These are phyloP conservation scores for Brassicogethes aeneus DNA, from an alignment of 2,888 invertebrate species.

Conservation along the genomic window DNA sequence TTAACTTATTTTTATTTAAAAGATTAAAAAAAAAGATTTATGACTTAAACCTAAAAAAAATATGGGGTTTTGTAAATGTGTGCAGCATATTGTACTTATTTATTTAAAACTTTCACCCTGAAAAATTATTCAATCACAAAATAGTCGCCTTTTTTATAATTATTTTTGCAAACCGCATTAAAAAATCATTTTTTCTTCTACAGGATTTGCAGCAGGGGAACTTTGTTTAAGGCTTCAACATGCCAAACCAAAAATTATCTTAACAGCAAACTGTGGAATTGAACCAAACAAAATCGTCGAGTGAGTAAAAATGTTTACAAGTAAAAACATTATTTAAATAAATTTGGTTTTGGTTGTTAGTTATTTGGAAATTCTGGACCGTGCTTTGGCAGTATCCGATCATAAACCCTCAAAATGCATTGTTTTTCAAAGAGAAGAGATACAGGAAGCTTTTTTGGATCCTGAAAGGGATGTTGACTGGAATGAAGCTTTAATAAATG, in stretches of 20 bases:
- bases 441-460: constrained; percentile 50
- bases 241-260: constrained; percentile 70
- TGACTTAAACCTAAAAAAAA: too few relatives aligned
- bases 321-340: constrained; percentile 1
- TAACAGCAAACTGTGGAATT: constrained; percentile 77
- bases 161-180: too few relatives aligned
- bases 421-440: constrained; percentile 61
- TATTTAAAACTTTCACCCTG: too few relatives aligned
- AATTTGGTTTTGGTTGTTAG: constrained; percentile 33
- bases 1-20: too few relatives aligned
- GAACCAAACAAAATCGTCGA: constrained; percentile 71
- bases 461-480: constrained; percentile 58
- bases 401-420: constrained; percentile 63
- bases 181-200: too few relatives aligned
- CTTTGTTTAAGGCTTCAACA: constrained; percentile 73
- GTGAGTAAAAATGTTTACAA: constrained; percentile 35
- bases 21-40: too few relatives aligned
- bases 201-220: constrained; percentile 77
- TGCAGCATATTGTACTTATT: too few relatives aligned
- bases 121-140: too few relatives aligned
- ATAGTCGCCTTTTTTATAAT: too few relatives aligned
- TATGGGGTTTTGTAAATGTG: too few relatives aligned
- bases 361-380: constrained; percentile 67
- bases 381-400: constrained; percentile 58
- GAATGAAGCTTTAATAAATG: constrained; percentile 53